Percentiles rank a stretch among this genome's conserved stretches.
Conservation (phyloP, 2,113 vertebrate genomes). For the Atherinomorus stipes region DNA sequence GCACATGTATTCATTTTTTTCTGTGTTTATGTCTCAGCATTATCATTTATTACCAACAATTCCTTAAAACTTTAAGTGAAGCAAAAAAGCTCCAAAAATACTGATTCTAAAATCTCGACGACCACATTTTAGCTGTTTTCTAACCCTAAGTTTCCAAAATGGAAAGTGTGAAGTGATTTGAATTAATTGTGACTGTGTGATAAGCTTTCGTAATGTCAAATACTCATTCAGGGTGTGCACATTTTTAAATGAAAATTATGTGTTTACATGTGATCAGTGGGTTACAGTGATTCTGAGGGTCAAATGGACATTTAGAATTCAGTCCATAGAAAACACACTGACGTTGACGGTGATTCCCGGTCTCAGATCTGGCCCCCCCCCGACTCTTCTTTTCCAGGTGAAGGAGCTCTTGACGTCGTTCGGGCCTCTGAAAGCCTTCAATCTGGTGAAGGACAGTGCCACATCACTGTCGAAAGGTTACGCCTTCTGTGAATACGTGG, state of each 20-base stretch:
- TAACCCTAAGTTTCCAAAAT: too few relatives aligned
- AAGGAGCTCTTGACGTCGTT: constrained; percentile 86
- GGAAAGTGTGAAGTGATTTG: too few relatives aligned
- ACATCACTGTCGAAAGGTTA: constrained; percentile 86
- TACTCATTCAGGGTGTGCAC: not conserved
- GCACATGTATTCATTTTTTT: too few relatives aligned
- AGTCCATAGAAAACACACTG: constrained; percentile 4
- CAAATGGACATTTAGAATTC: constrained; percentile 50
- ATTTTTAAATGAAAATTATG: too few relatives aligned
- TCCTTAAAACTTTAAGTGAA: too few relatives aligned
- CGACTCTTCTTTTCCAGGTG: constrained; percentile 73
- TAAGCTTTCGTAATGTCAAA: too few relatives aligned
- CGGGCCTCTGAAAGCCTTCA: constrained; percentile 85
- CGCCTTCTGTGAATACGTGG: constrained; percentile 85
- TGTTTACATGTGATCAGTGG: not conserved
- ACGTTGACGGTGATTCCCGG: not conserved
- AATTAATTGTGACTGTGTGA: too few relatives aligned
- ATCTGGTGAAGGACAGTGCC: constrained; percentile 86
- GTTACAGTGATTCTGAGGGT: constrained; percentile 34
- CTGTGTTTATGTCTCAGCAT: too few relatives aligned
- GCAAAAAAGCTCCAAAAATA: too few relatives aligned
- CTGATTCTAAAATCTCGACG: too few relatives aligned
- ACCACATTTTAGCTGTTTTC: too few relatives aligned
- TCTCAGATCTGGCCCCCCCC: constrained; percentile 36
- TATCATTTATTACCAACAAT: too few relatives aligned